phyloP scores from a whole-genome alignment of 1,140 invertebrate species.

The Eupristina koningsbergeri region DNA sequence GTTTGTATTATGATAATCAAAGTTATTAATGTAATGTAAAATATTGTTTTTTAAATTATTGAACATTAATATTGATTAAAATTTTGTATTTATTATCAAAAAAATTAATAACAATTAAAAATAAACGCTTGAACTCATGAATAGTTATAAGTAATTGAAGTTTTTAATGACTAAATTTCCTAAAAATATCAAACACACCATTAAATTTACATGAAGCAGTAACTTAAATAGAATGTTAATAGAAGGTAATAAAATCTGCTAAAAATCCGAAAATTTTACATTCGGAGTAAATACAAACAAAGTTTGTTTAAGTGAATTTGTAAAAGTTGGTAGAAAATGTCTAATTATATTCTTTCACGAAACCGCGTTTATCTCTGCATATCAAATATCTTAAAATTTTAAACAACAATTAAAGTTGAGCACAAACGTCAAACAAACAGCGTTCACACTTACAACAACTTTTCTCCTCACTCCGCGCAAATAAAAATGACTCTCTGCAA shows the following conservation, averaged over 20 bases:
- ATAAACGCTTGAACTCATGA: neutral
- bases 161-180: neutral
- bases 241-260: neutral
- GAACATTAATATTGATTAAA: too few species aligned
- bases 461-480: neutral
- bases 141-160: neutral
- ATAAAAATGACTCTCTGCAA: conserved; percentile 1
- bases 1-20: too few species aligned
- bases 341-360: neutral
- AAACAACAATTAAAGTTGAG: conserved; percentile 13
- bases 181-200: neutral
- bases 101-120: too few species aligned
- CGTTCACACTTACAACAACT: conserved; percentile 7
- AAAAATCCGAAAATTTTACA: conserved; percentile 1
- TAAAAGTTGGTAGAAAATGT: neutral
- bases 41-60: too few species aligned
- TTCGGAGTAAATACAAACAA: conserved; percentile 9
- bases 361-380: neutral
- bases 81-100: too few species aligned
- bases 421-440: neutral
- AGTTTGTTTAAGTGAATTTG: conserved; percentile 14
- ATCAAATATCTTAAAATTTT: neutral
- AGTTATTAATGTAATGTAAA: too few species aligned
- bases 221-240: neutral
- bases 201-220: neutral